Evolutionary conservation across 2,113 vertebrate genomes (phyloP).

Genomic region (Baryphthengus martii): DNA sequence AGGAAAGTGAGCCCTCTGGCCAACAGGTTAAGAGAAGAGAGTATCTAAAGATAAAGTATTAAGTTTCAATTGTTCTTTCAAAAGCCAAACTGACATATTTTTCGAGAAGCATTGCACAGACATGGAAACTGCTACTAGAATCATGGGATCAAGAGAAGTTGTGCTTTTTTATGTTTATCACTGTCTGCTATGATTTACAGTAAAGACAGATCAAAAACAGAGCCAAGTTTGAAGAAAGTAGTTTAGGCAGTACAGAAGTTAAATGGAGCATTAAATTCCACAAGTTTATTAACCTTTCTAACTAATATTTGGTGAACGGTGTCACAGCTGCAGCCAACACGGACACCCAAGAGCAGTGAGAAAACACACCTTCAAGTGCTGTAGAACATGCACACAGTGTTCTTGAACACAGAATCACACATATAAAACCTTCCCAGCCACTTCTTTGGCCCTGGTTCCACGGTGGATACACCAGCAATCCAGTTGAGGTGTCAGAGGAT

Average conservation of each 20-base stretch:
- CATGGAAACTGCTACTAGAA: not conserved
- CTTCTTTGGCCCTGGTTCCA: not conserved
- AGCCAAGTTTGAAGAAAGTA: not conserved
- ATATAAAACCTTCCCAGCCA: not conserved
- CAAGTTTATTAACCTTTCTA: not conserved
- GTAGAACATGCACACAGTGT: accelerated
- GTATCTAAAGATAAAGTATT: not conserved
- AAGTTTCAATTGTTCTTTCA: not conserved
- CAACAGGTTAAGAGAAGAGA: not conserved
- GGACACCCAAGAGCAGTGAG: not conserved
- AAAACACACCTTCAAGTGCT: not conserved
- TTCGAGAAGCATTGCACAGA: not conserved
- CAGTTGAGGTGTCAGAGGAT: too few species aligned
- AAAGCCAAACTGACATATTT: not conserved
- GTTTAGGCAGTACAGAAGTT: not conserved
- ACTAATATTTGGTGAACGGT: too few species aligned
- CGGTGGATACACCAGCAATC: not conserved
- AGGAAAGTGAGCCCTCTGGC: not conserved
- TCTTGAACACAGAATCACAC: not conserved
- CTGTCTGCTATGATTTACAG: not conserved
- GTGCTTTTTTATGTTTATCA: not conserved
- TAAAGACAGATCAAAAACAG: not conserved
- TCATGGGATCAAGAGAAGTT: not conserved
- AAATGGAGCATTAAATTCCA: not conserved
- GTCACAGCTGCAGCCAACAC: too few species aligned